Conservation (phyloP, 2,113 vertebrate species). For the Pelobates fuscus region DNA sequence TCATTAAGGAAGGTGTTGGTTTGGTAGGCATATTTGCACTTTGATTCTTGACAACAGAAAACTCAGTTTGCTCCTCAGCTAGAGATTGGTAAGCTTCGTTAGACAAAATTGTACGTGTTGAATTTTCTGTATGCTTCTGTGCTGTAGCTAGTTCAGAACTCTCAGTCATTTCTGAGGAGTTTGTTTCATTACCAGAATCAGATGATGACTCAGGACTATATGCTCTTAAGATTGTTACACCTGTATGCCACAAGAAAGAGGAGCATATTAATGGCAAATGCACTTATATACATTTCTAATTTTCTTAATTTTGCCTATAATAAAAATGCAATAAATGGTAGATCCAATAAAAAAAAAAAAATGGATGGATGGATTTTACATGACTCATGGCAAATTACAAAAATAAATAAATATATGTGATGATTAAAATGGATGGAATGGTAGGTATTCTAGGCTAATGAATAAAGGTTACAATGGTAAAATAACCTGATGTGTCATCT, state of each 20-base stretch:
- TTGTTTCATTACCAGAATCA: constrained; percentile 98
- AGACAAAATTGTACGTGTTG: constrained; percentile 84
- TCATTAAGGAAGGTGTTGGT: constrained; percentile 66
- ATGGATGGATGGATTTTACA: constrained; percentile 54
- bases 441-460: constrained; percentile 75
- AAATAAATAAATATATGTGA: constrained; percentile 65
- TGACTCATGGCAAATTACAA: constrained; percentile 57
- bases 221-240: constrained; percentile 95
- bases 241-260: constrained; percentile 88
- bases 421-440: constrained; percentile 73
- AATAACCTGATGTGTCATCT: constrained; percentile 98
- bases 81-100: constrained; percentile 83
- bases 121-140: constrained; percentile 88
- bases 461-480: constrained; percentile 96
- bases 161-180: constrained; percentile 99
- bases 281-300: constrained; percentile 66
- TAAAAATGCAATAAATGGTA: constrained; percentile 52
- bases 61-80: constrained; percentile 84
- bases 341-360: constrained; percentile 61
- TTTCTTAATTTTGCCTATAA: constrained; percentile 25
- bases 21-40: constrained; percentile 67
- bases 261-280: constrained; percentile 70
- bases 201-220: constrained; percentile 98
- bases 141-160: constrained; percentile 90
- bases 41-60: constrained; percentile 67